Evolutionary conservation across 2,888 invertebrate species (phyloP).

Genomic region (Priocnemis perturbator): DNA sequence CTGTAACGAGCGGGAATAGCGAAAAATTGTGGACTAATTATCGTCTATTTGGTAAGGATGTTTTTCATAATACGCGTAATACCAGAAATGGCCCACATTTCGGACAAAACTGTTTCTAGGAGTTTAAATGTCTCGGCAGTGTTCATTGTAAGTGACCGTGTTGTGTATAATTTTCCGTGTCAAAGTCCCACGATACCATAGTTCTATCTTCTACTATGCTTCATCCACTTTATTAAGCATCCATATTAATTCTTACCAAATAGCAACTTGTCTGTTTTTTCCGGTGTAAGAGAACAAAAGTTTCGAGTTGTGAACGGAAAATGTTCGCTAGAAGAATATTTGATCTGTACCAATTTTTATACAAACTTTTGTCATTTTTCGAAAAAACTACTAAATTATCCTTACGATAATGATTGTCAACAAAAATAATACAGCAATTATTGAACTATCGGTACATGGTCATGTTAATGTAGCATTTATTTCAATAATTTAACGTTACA

Average conservation of each 20-base stretch:
- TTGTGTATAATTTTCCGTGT: too few relatives aligned
- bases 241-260: slow-evolving; percentile 27
- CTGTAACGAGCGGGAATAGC: slow-evolving; percentile 5
- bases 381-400: not conserved
- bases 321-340: slow-evolving; percentile 5
- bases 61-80: slow-evolving; percentile 35
- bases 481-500: slow-evolving; percentile 10
- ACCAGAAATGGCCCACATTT: not conserved
- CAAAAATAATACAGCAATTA: slow-evolving; percentile 1
- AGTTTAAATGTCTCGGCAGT: too few relatives aligned
- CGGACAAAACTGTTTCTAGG: too few relatives aligned
- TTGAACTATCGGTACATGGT: slow-evolving; percentile 6
- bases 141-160: too few relatives aligned
- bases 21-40: slow-evolving; percentile 23
- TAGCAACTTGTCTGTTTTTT: slow-evolving; percentile 5
- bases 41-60: slow-evolving; percentile 36
- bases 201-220: too few relatives aligned
- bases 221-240: too few relatives aligned
- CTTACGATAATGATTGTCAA: slow-evolving; percentile 11
- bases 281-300: not conserved
- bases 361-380: slow-evolving; percentile 1
- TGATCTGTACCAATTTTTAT: not conserved
- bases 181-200: too few relatives aligned
- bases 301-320: slow-evolving; percentile 27
- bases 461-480: slow-evolving; percentile 13